Evolutionary conservation across 2,888 invertebrate genomes (phyloP).

Genomic region (Eupithecia subumbrata): DNA sequence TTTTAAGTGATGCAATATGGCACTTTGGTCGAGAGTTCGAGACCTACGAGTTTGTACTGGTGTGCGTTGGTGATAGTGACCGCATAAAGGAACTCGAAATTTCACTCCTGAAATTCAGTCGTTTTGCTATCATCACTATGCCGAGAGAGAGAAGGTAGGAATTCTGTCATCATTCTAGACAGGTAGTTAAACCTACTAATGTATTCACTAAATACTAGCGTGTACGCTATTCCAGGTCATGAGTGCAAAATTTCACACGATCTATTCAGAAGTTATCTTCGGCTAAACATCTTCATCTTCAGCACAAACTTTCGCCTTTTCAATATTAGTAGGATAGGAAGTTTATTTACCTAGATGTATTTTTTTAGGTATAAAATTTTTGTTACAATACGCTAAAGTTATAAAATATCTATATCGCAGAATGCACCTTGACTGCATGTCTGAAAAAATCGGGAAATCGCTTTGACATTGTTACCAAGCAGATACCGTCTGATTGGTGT

Average conservation of each 20-base stretch:
- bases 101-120: background rate
- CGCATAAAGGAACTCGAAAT: background rate
- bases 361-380: no score
- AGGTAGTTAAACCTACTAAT: no score
- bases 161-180: background rate
- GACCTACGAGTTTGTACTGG: background rate
- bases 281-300: no score
- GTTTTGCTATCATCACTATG: background rate
- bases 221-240: no score
- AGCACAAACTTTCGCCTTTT: no score
- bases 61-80: background rate
- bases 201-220: no score
- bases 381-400: background rate
- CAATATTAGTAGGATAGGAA: no score
- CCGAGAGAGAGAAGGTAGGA: background rate
- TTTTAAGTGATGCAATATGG: background rate
- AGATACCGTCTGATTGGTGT: background rate
- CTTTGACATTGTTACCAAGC: no score
- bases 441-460: background rate
- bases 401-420: no score
- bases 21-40: background rate
- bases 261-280: no score
- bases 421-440: background rate
- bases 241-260: no score
- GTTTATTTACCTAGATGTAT: no score